These are phyloP conservation scores for Tortricodes alternella DNA, from an alignment of 2,888 invertebrate genomes.

Conservation along the genomic window DNA sequence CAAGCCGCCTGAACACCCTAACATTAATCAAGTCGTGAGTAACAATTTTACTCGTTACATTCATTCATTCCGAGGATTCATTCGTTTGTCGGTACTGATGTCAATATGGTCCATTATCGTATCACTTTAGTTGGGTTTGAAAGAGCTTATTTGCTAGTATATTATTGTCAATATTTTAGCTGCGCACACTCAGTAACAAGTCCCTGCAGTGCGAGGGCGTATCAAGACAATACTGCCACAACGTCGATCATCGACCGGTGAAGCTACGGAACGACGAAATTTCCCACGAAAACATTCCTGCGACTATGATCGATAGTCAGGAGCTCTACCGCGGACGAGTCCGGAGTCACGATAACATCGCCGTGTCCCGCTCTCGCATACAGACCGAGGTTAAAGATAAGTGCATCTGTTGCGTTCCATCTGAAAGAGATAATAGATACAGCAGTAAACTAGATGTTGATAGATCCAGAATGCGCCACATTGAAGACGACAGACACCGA, in stretches of 20 bases:
- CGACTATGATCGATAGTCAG: conserved; percentile 56
- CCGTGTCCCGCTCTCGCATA: conserved; percentile 32
- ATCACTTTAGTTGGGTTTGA: no score
- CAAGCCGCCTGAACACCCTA: conserved; percentile 40
- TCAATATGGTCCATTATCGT: no score
- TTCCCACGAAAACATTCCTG: conserved; percentile 49
- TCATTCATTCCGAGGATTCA: not conserved
- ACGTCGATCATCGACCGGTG: conserved; percentile 50
- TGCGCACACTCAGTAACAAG: conserved; percentile 67
- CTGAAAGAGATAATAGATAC: conserved; percentile 50
- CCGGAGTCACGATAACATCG: conserved; percentile 46
- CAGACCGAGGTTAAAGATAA: conserved; percentile 36
- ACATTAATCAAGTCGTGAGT: conserved; percentile 49
- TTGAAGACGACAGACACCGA: conserved; percentile 45
- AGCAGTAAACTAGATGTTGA: conserved; percentile 53
- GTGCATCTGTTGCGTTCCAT: conserved; percentile 47
- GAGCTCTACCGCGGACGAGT: conserved; percentile 47
- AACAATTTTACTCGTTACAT: not conserved
- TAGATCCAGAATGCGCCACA: conserved; percentile 44
- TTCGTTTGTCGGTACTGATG: no score
- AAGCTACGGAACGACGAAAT: conserved; percentile 45
- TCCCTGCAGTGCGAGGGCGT: conserved; percentile 68
- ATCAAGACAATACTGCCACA: conserved; percentile 44
- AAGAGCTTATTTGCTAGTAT: no score
- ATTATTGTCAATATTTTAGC: conserved; percentile 44